phyloP scores from a whole-genome alignment of 2,797 vertebrate species.

The Sebastes vulpes region DNA sequence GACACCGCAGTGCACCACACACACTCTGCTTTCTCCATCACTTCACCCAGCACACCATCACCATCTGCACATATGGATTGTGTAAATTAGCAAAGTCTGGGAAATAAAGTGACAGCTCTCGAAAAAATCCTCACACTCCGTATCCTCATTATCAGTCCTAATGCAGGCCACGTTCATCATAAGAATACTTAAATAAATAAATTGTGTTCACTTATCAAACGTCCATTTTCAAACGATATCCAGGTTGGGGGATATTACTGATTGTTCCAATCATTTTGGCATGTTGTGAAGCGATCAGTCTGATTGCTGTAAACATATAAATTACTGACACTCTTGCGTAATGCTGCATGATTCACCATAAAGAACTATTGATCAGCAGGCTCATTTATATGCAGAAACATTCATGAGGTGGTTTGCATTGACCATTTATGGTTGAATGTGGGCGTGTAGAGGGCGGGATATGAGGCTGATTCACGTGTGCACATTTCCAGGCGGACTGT shows the following conservation, averaged over 20 bases:
- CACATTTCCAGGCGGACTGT: too few relatives aligned
- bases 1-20: neutral
- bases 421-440: too few relatives aligned
- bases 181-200: neutral
- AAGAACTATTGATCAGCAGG: neutral
- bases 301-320: neutral
- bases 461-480: too few relatives aligned
- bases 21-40: neutral
- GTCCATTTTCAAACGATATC: neutral
- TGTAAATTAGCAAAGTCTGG: neutral
- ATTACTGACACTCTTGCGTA: neutral
- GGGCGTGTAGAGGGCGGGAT: too few relatives aligned
- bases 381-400: neutral
- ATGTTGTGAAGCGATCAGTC: neutral
- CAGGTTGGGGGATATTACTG: neutral
- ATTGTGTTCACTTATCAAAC: neutral
- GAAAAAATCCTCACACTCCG: neutral
- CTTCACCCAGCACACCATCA: neutral
- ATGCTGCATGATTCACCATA: neutral
- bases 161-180: neutral
- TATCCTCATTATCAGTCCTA: neutral
- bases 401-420: neutral
- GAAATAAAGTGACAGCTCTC: neutral
- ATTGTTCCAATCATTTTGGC: neutral
- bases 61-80: neutral